A percentile compares a stretch with the other conserved stretches of the same genome.
phyloP scores from a whole-genome alignment of 2,113 vertebrate species.

The Muntiacus muntjak region DNA sequence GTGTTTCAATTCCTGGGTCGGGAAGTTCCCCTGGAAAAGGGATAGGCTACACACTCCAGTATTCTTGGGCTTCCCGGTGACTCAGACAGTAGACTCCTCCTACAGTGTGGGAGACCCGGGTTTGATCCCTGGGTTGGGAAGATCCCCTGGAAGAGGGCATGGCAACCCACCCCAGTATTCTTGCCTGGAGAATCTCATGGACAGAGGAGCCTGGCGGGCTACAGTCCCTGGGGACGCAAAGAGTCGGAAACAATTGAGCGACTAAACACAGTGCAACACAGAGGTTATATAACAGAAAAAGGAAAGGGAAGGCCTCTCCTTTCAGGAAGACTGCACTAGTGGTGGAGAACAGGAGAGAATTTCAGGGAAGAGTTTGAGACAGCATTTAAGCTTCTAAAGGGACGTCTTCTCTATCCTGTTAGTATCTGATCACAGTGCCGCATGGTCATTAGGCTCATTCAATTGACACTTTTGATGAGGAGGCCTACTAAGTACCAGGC shows the following conservation, averaged over 20 bases:
- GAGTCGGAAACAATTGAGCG: not conserved
- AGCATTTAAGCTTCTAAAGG: not conserved
- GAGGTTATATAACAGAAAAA: not conserved
- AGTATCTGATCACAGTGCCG: not conserved
- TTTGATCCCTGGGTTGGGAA: not conserved
- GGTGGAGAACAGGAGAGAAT: not conserved
- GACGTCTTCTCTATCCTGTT: not conserved
- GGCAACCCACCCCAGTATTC: not conserved
- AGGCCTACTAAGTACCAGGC: not conserved
- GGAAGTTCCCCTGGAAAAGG: not conserved
- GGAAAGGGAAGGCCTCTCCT: not conserved
- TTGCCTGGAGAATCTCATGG: not conserved
- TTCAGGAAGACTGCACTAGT: not conserved
- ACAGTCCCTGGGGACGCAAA: not conserved
- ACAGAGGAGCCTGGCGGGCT: not conserved
- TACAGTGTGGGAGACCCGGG: not conserved
- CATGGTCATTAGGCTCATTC: not conserved
- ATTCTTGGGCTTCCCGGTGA: not conserved
- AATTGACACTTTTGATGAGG: not conserved
- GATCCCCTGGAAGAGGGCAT: not conserved
- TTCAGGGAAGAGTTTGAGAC: not conserved
- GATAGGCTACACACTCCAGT: not conserved
- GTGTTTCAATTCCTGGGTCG: not conserved
- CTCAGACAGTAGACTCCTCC: not conserved
- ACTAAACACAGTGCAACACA: not conserved